A percentile compares a stretch with the other conserved stretches of the same genome.
phyloP scores from a whole-genome alignment of 2,888 invertebrate species.

The Eubasilissa splendida region DNA sequence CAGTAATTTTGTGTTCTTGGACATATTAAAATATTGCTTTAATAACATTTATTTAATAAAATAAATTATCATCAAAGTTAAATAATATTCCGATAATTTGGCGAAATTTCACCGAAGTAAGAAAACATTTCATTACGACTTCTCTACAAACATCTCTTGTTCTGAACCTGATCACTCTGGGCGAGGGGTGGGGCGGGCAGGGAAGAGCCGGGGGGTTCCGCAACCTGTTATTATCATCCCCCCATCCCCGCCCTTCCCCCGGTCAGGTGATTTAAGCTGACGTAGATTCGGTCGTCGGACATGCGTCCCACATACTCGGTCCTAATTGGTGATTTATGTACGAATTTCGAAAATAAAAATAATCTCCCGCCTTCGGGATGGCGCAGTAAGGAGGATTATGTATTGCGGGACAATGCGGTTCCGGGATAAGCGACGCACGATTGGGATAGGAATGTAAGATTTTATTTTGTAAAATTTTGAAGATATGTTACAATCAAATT shows the following conservation, averaged over 20 bases:
- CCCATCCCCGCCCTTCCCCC: constrained; percentile 40
- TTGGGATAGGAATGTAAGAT: too few relatives aligned
- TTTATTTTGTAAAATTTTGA: too few relatives aligned
- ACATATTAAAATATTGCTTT: too few relatives aligned
- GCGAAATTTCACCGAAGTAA: too few relatives aligned
- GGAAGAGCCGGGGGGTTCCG: constrained; percentile 43
- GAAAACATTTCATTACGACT: too few relatives aligned
- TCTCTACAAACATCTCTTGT: constrained; percentile 1
- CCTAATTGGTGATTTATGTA: constrained; percentile 53
- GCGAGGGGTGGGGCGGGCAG: constrained; percentile 2
- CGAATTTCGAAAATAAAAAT: constrained; percentile 40
- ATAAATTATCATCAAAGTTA: too few relatives aligned
- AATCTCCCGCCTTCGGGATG: constrained; percentile 11
- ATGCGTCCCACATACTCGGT: constrained; percentile 47
- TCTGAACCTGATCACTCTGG: background rate
- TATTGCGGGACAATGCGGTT: constrained; percentile 19
- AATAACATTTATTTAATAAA: too few relatives aligned
- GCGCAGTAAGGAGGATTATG: constrained; percentile 22
- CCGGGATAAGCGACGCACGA: too few relatives aligned
- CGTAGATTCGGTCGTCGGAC: constrained; percentile 49
- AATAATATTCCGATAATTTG: too few relatives aligned
- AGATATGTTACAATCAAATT: too few relatives aligned
- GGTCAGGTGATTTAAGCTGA: constrained; percentile 45
- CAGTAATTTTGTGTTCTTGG: too few relatives aligned
- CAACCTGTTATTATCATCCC: constrained; percentile 57